These are phyloP conservation scores for Paralichthys olivaceus DNA, from an alignment of 2,113 vertebrate genomes.

Conservation along the genomic window DNA sequence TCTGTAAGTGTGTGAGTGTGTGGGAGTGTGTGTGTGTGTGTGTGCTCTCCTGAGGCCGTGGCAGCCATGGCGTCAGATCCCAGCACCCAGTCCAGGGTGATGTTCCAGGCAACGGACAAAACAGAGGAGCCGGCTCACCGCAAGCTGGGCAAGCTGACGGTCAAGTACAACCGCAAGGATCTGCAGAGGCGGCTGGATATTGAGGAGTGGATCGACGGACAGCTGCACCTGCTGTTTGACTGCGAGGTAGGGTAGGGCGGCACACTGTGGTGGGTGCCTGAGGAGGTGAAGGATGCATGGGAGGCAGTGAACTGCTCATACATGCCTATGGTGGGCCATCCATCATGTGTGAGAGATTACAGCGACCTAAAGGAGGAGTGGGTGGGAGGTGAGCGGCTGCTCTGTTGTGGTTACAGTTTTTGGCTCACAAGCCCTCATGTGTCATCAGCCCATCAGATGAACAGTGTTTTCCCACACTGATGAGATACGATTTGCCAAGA, in stretches of 20 bases:
- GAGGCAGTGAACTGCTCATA: conserved; percentile 1
- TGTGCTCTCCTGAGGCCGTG: conserved; percentile 77
- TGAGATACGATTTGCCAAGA: conserved; percentile 5
- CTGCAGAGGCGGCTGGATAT: conserved; percentile 94
- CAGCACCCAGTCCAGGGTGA: conserved; percentile 86
- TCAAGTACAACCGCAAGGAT: conserved; percentile 95
- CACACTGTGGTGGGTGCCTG: conserved; percentile 6
- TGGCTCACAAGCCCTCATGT: conserved; percentile 41
- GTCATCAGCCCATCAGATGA: conserved; percentile 43
- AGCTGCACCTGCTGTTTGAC: conserved; percentile 92
- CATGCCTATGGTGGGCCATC: conserved; percentile 19
- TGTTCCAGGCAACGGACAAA: conserved; percentile 87
- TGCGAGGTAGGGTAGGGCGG: conserved; percentile 85
- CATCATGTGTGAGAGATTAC: conserved; percentile 37
- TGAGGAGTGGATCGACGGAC: conserved; percentile 94
- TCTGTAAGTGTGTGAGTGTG: conserved; percentile 16
- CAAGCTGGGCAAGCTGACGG: conserved; percentile 92
- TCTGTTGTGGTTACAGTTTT: conserved; percentile 19
- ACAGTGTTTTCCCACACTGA: conserved; percentile 1
- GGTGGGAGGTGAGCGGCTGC: conserved; percentile 23
- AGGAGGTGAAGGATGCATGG: conserved; percentile 19
- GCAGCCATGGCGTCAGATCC: conserved; percentile 87
- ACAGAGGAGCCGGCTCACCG: conserved; percentile 83
- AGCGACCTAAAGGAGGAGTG: conserved; percentile 22
- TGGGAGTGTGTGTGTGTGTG: conserved; percentile 36